Percentiles rank a stretch among this genome's conserved stretches.
phyloP scores from a whole-genome alignment of 2,888 invertebrate species.

The Odontothrips loti region DNA sequence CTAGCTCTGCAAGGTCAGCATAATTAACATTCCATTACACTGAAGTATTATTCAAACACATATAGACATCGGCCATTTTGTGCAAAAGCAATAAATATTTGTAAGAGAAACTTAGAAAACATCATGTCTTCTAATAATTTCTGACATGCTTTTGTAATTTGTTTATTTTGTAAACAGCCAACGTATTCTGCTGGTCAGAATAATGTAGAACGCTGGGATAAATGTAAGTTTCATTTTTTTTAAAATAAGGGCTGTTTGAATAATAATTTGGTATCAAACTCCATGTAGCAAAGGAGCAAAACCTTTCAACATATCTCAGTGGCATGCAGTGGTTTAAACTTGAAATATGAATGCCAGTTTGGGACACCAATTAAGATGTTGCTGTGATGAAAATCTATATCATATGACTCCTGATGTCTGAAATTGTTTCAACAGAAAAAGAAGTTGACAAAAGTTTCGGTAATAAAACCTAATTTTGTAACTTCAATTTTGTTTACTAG shows the following conservation, averaged over 20 bases:
- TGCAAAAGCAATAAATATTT: conserved; percentile 21
- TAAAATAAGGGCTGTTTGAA: neutral
- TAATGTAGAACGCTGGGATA: neutral
- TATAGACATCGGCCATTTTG: neutral
- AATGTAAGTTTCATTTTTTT: neutral
- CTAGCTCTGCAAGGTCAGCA: neutral
- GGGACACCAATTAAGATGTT: neutral
- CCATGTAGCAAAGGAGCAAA: neutral
- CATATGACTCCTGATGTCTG: neutral
- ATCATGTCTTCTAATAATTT: neutral
- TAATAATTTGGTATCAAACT: neutral
- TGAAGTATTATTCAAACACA: neutral
- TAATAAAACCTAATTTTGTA: neutral
- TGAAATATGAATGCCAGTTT: too few relatives aligned
- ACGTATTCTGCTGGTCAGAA: conserved; percentile 18
- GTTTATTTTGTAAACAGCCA: conserved; percentile 30
- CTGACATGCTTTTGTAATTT: conserved; percentile 27
- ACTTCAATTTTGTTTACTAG: neutral
- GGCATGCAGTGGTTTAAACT: neutral
- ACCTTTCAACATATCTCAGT: neutral
- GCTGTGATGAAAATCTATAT: neutral
- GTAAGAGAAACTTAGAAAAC: neutral
- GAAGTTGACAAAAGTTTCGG: neutral
- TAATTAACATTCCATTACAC: neutral
- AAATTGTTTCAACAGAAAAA: neutral